These are phyloP conservation scores for Pavo muticus DNA, from an alignment of 2,113 vertebrate genomes.

Conservation along the genomic window DNA sequence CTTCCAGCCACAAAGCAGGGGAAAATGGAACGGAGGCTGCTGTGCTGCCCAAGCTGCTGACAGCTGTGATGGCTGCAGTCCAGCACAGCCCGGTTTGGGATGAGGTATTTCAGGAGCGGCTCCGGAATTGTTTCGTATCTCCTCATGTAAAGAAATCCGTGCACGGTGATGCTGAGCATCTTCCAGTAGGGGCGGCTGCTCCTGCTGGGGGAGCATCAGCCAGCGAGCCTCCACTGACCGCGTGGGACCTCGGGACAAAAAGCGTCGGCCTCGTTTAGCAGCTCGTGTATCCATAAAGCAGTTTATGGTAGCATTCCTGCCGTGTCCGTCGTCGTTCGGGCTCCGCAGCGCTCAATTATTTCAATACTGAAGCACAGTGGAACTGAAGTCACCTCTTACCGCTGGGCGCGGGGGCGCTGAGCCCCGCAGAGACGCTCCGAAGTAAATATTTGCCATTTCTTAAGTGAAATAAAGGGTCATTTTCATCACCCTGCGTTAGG, in stretches of 20 bases:
- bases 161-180: neutral
- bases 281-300: no score
- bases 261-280: no score
- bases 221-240: neutral
- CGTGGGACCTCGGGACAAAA: no score
- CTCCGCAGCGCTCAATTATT: no score
- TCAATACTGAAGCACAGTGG: no score
- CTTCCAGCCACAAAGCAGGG: neutral
- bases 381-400: no score
- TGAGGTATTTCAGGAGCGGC: neutral
- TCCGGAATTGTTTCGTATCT: rapidly evolving
- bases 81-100: neutral
- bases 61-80: no score
- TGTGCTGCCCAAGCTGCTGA: neutral
- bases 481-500: neutral
- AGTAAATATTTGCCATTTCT: neutral
- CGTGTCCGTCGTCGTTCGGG: no score
- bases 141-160: constrained; percentile 77
- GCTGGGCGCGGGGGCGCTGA: no score
- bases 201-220: neutral
- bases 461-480: neutral
- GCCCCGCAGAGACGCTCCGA: no score
- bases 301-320: no score
- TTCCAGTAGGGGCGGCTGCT: neutral
- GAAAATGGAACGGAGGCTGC: neutral